Evolutionary conservation across 2,113 vertebrate genomes (phyloP), one percentile per base, ranked within the genome.

Genomic region (Passerina amoena): DNA sequence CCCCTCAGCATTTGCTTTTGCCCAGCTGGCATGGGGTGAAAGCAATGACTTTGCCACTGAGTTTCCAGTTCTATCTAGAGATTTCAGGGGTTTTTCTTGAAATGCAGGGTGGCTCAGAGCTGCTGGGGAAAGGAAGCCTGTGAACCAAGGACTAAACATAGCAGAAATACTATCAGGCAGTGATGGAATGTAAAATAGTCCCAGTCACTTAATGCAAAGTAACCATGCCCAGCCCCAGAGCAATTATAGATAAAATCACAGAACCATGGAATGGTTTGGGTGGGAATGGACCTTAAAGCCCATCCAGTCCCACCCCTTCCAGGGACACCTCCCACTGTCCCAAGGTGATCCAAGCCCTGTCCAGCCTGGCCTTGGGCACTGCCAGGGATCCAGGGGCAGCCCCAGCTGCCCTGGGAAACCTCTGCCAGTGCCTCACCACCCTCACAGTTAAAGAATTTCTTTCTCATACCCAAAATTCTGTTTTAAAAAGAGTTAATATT

Each of bases 371-470:
- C 40, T 35, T 5, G 63, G 40, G 0, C 47, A 23, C 21, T 54
- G 0, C 11, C 61, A 75, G n/a, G n/a, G 69, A 12, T 54, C 19
- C 59, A 65, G 17, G 11, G 17, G 6, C 40, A 54, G 21, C 63
- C 54, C 6, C n/a, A 90, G 47, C 47, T 69, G 1, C 77, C 44
- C 44, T 66, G 44, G 33, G 12, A 1, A 53, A 0, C 33, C 19
- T 78, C 0, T 78, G 42, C 40, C 63, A 69, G 35, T 0, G 14
- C 25, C 47, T 30, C 0, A 1, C 5, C 22, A 35, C 18, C 18
- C 56, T 76, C 48, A 61, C 1, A 69, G 35, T 21, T 25, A 14
- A 82, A 82, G 10, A 42, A 69, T 48, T 68, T 16, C 5, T 38
- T 31, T 38, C 25, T 54, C 56, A 48, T 71, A 68, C 51, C 60